Evolutionary conservation across 1,140 invertebrate genomes (phyloP), one percentile per base, ranked within the genome.

Genomic region (Atta texana): DNA sequence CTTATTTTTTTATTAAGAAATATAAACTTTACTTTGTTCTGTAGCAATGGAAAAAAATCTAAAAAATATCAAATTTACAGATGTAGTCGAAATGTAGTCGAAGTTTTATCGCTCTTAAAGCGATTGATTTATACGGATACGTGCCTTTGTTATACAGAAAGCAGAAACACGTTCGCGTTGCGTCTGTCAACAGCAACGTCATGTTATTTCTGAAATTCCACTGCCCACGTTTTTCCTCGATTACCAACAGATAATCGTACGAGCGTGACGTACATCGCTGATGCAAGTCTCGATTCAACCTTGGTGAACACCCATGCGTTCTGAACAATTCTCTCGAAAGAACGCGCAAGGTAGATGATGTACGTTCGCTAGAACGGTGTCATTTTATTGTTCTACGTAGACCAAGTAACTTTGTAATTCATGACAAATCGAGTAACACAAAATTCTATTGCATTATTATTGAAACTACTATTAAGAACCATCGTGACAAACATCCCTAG

Each of bases 151-250:
- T 39, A 7, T 0, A 28, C 39, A 72, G 55, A 84, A 51, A 53
- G 12, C 18, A 53, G 24, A 51, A 75, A 63, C 34, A 51, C 21
- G 34, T 69, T 71, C 16, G n/a, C 18, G 49, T 18, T 49, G 44
- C 63, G n/a, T 68, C 44, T 71, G 61, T 81, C 77, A 72, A 71
- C 44, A 74, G 21, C 28, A n/a, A 24, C 24, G 39, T 72, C 18
- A 14, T 14, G 18, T 16, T 31, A 55, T 75, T 63, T 72, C 77
- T 82, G 76, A 82, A 74, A 90, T 90, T 90, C 74, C 61, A 24
- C 71, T 21, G 64, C 89, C 89, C 21, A 91, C 89, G 87, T 88
- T 91, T 44, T 64, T 59, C 44, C 51, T 74, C 61, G 61, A 89
- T 85, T 77, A 75, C 74, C 61, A 64, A 77, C 34, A 34, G 69